Conservation (phyloP, 2,888 invertebrate genomes). For the Acleris holmiana region DNA sequence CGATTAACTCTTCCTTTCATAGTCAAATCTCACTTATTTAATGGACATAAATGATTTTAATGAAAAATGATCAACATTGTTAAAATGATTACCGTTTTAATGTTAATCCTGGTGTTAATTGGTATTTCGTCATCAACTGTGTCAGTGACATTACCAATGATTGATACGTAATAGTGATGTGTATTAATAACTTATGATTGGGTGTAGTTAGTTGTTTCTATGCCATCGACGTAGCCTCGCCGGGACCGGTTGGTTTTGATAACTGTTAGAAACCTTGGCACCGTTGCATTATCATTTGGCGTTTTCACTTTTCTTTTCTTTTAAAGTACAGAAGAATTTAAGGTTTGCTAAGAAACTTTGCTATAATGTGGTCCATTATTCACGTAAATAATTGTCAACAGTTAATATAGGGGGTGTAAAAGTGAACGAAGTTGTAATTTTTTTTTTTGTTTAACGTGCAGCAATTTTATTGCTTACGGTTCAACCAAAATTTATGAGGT, state of each 20-base stretch:
- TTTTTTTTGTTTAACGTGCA: no score
- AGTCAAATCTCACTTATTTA: no score
- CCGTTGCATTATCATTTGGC: constrained; percentile 38
- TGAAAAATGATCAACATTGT: no score
- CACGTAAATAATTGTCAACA: no score
- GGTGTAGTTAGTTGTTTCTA: constrained; percentile 4
- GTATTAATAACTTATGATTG: constrained; percentile 4
- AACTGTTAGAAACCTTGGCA: constrained; percentile 51
- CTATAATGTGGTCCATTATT: not conserved
- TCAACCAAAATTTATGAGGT: no score
- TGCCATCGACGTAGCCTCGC: not conserved
- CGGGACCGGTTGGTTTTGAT: constrained; percentile 48
- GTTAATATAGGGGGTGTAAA: no score
- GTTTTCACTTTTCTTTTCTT: constrained; percentile 39
- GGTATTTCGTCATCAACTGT: not conserved
- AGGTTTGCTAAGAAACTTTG: not conserved
- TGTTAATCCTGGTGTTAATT: not conserved
- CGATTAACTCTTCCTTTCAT: no score
- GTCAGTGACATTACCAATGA: not conserved
- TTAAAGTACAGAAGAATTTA: not conserved
- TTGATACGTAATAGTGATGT: not conserved
- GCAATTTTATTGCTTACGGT: no score
- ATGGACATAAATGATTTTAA: no score
- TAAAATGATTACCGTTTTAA: no score
- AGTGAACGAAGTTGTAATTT: no score